These are phyloP conservation scores for Lepus timidus DNA, from an alignment of 2,113 vertebrate species.

Conservation along the genomic window DNA sequence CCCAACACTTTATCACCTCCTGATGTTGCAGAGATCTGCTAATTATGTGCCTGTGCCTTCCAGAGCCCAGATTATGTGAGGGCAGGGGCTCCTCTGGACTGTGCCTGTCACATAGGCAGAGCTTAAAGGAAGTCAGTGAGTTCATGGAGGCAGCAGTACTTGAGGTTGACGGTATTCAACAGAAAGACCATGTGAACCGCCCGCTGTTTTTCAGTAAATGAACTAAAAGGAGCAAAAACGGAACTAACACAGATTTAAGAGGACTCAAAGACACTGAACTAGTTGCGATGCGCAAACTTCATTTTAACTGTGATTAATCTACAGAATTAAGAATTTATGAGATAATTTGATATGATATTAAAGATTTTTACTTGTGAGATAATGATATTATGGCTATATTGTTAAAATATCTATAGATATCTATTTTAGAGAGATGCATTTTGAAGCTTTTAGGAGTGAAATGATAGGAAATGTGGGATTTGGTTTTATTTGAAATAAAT, in stretches of 20 bases:
- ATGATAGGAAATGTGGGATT: background rate
- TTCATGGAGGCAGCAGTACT: background rate
- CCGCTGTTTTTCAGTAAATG: background rate
- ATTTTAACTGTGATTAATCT: background rate
- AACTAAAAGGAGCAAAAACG: background rate
- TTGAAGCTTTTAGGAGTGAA: slow-evolving; percentile 15
- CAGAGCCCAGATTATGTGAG: background rate
- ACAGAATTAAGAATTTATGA: slow-evolving; percentile 24
- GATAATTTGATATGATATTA: background rate
- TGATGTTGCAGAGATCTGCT: background rate
- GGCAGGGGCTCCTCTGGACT: background rate
- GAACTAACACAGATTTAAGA: background rate
- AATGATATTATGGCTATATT: background rate
- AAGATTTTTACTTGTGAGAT: background rate
- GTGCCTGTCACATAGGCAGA: background rate
- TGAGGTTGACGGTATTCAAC: background rate
- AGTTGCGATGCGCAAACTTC: background rate
- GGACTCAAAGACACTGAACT: background rate
- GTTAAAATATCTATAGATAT: background rate
- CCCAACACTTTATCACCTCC: background rate
- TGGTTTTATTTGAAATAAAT: slow-evolving; percentile 18
- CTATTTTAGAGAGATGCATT: background rate
- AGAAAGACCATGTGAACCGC: background rate
- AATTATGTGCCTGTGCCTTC: background rate
- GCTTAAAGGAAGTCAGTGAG: background rate